Evolutionary conservation across 2,888 invertebrate genomes (phyloP), one percentile per base, ranked within the genome.

Genomic region (Willowsia nigromaculata): DNA sequence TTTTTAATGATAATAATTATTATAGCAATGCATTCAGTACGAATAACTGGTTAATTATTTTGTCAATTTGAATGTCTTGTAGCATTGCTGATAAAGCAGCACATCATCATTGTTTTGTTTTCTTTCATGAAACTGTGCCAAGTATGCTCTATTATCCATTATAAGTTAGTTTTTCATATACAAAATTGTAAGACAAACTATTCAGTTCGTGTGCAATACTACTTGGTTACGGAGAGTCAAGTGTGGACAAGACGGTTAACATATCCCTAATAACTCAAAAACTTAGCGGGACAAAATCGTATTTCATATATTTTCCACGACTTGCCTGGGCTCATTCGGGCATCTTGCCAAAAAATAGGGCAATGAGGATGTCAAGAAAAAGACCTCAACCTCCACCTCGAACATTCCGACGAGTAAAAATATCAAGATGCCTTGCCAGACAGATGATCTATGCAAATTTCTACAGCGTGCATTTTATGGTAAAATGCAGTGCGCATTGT

Each of bases 331-430:
- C 74, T 47, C 74, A 74, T 47, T 74, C 74, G 74, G 74, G 74
- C 74, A 43, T 43, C 74, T 47, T 40, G 74, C 74, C 74, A 74
- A 74, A 74, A 74, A 13, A 59, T 22, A 13, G 4, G 27, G 18
- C 22, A 11, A 22, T 56, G 56, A 56, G 56, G 56, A 65, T 65
- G 30, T 62, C 6, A 27, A 4, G n/a, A 18, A 13, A 15, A 47
- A 74, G 74, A 74, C 74, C 74, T 74, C 74, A 74, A 74, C 74
- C 74, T 74, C 74, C 43, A 74, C 74, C 18, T 43, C 47, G 43
- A 40, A 47, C 43, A 74, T 43, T 74, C 74, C 18, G 43, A 74
- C 47, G 15, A 25, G 22, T n/a, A n/a, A n/a, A n/a, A n/a, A n/a
- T n/a, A n/a, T n/a, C 37, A 33, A 9, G 33, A 65, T 30, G 65